A percentile compares a stretch with the other conserved stretches of the same genome.
phyloP scores from a whole-genome alignment of 2,113 vertebrate genomes.

The Macrotus californicus region DNA sequence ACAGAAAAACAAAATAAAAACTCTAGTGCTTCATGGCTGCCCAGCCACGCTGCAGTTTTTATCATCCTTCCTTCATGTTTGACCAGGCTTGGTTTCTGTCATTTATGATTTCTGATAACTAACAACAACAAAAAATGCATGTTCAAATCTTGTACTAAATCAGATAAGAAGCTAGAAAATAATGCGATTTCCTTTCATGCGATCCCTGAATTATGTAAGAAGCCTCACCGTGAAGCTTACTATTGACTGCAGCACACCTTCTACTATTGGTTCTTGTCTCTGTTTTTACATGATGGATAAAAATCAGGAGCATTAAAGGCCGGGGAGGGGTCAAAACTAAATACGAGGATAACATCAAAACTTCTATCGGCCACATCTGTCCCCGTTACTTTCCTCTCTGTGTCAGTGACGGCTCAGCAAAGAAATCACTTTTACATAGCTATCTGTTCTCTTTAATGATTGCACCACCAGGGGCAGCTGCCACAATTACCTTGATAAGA shows the following conservation, averaged over 20 bases:
- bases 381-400: neutral
- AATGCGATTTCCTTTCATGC: neutral
- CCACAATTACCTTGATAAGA: neutral
- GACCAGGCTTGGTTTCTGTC: slow-evolving; percentile 21
- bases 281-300: slow-evolving; percentile 3
- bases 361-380: neutral
- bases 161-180: slow-evolving; percentile 31
- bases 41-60: neutral
- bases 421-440: neutral
- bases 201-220: neutral
- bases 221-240: neutral
- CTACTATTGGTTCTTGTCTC: neutral
- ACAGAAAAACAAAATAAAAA: slow-evolving; percentile 27
- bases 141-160: neutral
- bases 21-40: neutral
- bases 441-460: neutral
- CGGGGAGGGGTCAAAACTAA: neutral
- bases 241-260: neutral
- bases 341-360: neutral
- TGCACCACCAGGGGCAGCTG: neutral
- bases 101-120: slow-evolving; percentile 38
- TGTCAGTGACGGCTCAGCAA: neutral
- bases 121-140: neutral
- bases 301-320: neutral
- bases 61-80: slow-evolving; percentile 26